Conservation (phyloP, 2,113 vertebrate species). For the Lepisosteus osseus region DNA sequence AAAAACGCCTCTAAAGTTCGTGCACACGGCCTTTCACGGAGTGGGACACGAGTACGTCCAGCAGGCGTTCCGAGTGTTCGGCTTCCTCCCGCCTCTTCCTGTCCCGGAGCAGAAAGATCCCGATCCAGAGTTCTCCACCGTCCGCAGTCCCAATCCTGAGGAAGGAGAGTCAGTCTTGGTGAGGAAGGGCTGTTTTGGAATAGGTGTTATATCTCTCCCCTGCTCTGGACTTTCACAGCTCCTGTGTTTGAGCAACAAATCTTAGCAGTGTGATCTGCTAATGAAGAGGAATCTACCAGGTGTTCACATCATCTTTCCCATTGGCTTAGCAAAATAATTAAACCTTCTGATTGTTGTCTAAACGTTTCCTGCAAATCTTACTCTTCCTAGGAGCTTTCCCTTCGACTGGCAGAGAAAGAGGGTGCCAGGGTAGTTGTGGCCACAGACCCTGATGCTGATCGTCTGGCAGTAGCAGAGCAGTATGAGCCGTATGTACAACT, state of each 20-base stretch:
- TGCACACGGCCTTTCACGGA: conserved; percentile 92
- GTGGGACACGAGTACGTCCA: conserved; percentile 87
- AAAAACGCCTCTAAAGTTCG: conserved; percentile 73
- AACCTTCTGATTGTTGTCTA: no score
- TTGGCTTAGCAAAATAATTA: no score
- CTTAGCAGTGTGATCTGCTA: no score
- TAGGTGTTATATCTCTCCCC: no score
- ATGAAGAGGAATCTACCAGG: no score
- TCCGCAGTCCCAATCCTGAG: conserved; percentile 90
- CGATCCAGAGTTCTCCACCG: conserved; percentile 86
- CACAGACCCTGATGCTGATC: conserved; percentile 91
- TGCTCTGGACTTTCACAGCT: no score
- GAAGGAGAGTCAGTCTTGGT: conserved; percentile 92
- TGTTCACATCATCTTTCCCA: no score
- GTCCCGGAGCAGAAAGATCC: conserved; percentile 92
- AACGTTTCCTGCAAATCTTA: no score
- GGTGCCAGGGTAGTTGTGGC: conserved; percentile 78
- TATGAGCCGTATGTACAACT: conserved; percentile 66
- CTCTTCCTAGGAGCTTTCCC: conserved; percentile 74
- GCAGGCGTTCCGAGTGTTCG: conserved; percentile 80
- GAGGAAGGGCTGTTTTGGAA: conserved; percentile 18
- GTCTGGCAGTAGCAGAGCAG: conserved; percentile 85
- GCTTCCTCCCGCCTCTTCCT: conserved; percentile 82
- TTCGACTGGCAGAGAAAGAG: conserved; percentile 83
- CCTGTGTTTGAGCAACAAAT: no score